phyloP scores from a whole-genome alignment of 30 jellyfish, hydroid and myxozoan species.

The Phacellophora camtschatica region DNA sequence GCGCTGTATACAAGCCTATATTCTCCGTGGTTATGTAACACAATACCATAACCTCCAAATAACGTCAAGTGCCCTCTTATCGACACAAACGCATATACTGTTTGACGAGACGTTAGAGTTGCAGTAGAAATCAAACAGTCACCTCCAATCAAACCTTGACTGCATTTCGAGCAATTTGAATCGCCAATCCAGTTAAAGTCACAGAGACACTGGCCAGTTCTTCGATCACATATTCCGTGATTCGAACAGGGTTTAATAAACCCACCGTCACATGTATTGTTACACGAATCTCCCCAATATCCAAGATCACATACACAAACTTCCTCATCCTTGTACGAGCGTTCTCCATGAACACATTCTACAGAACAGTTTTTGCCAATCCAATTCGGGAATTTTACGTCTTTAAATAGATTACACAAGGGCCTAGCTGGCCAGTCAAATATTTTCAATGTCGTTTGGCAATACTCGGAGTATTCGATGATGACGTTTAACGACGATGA shows the following conservation, averaged over 20 bases:
- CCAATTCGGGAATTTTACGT: constrained; percentile 37
- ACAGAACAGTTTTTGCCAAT: constrained; percentile 61
- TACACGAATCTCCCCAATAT: constrained; percentile 47
- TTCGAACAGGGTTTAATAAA: constrained; percentile 50
- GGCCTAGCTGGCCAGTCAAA: constrained; percentile 69
- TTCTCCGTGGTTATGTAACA: constrained; percentile 34
- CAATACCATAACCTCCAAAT: constrained; percentile 45
- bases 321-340: constrained; percentile 1
- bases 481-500: constrained; percentile 37
- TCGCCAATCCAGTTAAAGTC: constrained; percentile 54
- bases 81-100: constrained; percentile 22
- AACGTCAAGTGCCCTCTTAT: constrained; percentile 22
- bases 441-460: constrained; percentile 22
- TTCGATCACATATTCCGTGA: constrained; percentile 55
- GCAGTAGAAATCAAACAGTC: constrained; percentile 45
- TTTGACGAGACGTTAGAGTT: background rate
- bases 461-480: constrained; percentile 24
- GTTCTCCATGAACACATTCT: constrained; percentile 35
- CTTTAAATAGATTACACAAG: constrained; percentile 35
- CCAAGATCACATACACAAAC: constrained; percentile 51
- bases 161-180: constrained; percentile 49
- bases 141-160: constrained; percentile 23
- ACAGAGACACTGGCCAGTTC: constrained; percentile 35
- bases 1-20: constrained; percentile 22
- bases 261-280: constrained; percentile 54